Base-by-base conservation (phyloP, 2,797 vertebrate genomes). In the Calcarius lapponicus region DNA sequence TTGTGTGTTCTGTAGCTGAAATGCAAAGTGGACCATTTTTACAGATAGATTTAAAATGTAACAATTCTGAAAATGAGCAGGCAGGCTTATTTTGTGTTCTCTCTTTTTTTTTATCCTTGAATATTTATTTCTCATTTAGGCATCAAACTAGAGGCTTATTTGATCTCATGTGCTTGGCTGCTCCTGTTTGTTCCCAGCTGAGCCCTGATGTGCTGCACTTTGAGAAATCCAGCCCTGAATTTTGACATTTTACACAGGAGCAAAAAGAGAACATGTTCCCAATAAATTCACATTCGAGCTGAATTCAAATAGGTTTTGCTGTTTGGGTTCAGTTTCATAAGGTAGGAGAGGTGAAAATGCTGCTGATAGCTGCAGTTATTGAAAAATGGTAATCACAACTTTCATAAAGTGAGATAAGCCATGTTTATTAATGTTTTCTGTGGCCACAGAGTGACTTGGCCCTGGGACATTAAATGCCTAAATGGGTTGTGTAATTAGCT, bases 331-430 rank as follows among this genome's bases (percentile, higher is more conserved):
- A 13, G 17, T 81, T 91, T 91, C 17, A 1, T 58, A 18, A 91
- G 20, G 15, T 29, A 9, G 40, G 36, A 70, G 56, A 85, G 65
- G 26, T 69, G 89, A 71, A 71, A 67, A 31, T 70, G 42, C 40
- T 84, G 47, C 56, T 81, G 36, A 51, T 87, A 48, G 69, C 56
- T 86, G 75, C 54, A 34, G 66, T 92, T 94, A 75, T 24, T 81
- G 56, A 84, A 80, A 96, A 95, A 79, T 54, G 34, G n/a, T 75
- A 71, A 86, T 90, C 40, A n/a, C 48, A 58, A 38, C 50, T 93
- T 78, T 5, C 57, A 31, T 84, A 25, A 86, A 84, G 66, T 31
- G 45, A 75, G 78, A 84, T 79, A 45, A 69, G 28, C 45, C 10
- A 12, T 80, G 50, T 86, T 90, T 88, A 54, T 93, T 91, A 83